phyloP scores from a whole-genome alignment of 2,888 invertebrate species.

The Eilema caniola region DNA sequence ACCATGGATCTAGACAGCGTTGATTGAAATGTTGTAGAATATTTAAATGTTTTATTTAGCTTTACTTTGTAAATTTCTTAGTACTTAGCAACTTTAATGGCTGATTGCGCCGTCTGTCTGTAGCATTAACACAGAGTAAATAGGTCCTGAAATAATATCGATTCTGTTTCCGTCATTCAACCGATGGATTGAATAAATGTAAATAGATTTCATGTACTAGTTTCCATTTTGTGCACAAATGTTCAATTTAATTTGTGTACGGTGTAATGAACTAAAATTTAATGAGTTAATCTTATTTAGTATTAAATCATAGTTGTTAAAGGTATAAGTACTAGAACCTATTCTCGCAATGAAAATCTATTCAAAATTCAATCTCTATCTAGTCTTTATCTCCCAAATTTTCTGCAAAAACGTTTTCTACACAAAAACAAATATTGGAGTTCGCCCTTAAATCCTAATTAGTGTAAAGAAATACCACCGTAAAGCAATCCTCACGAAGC shows the following conservation, averaged over 20 bases:
- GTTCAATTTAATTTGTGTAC: conserved; percentile 37
- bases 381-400: no score
- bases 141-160: conserved; percentile 36
- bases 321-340: no score
- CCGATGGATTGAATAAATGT: conserved; percentile 29
- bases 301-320: not conserved
- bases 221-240: conserved; percentile 38
- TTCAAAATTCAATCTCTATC: no score
- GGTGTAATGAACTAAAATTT: conserved; percentile 19
- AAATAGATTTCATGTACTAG: conserved; percentile 39
- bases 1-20: no score
- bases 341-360: no score
- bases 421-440: no score
- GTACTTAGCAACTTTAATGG: not conserved
- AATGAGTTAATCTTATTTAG: conserved; percentile 31
- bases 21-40: no score
- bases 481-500: no score
- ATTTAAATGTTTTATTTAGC: no score
- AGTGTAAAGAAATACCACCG: no score
- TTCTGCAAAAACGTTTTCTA: no score
- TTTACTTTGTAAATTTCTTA: not conserved
- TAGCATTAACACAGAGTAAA: conserved; percentile 37
- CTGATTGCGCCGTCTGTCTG: not conserved
- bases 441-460: no score
- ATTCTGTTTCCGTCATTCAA: conserved; percentile 27